phyloP scores from a whole-genome alignment of 1,140 invertebrate species.

The Drosophila truncata region DNA sequence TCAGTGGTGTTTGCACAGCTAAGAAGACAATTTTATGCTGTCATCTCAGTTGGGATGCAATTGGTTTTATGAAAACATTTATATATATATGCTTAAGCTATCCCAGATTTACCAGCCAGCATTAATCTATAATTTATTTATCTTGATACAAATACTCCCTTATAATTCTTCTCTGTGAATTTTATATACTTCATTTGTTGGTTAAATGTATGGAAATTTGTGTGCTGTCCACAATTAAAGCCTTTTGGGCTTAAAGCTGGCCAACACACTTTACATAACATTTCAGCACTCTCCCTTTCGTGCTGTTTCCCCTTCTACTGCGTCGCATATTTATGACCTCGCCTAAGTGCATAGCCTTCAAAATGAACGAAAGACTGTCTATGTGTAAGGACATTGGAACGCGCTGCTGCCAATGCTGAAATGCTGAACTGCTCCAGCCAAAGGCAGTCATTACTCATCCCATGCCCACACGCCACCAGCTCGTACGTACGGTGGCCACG shows the following conservation, averaged over 20 bases:
- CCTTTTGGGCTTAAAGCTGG: constrained; percentile 25
- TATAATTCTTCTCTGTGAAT: not conserved
- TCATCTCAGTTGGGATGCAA: no score
- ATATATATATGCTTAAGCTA: not conserved
- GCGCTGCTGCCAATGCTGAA: constrained; percentile 68
- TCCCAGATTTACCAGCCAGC: not conserved
- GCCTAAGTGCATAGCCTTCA: constrained; percentile 78
- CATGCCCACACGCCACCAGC: constrained; percentile 44
- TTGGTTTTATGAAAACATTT: not conserved
- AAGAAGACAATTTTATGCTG: not conserved
- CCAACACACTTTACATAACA: constrained; percentile 53
- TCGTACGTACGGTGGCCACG: constrained; percentile 51
- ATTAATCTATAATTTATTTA: not conserved
- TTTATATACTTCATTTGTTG: not conserved
- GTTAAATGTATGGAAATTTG: not conserved
- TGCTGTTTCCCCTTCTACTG: not conserved
- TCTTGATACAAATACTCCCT: not conserved
- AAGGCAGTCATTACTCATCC: constrained; percentile 75
- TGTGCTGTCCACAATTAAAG: constrained; percentile 19
- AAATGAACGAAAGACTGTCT: constrained; percentile 48
- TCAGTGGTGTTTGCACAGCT: constrained; percentile 6
- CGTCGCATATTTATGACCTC: constrained; percentile 69
- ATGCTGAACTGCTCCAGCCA: constrained; percentile 27
- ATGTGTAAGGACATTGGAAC: constrained; percentile 71
- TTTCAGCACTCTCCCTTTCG: constrained; percentile 27